These are phyloP conservation scores for Cosmia pyralina DNA, from an alignment of 2,888 invertebrate species.

Conservation along the genomic window DNA sequence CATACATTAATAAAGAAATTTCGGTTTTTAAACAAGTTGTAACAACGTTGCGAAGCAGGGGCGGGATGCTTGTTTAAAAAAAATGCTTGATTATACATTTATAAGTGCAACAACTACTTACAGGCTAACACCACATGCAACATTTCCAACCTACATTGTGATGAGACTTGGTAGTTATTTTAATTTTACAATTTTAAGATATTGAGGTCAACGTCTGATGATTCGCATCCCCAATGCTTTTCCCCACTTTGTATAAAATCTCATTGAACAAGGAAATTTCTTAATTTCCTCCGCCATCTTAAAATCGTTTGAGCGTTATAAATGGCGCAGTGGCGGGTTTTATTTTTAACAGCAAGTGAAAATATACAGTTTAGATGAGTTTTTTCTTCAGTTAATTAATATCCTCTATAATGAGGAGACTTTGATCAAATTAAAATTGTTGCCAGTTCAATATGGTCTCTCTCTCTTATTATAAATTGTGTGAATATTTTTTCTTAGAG, in stretches of 20 bases:
- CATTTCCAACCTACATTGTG: too few relatives aligned
- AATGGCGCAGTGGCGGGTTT: constrained; percentile 33
- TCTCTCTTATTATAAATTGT: not conserved
- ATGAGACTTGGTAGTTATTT: constrained; percentile 3
- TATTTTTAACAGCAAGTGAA: constrained; percentile 30
- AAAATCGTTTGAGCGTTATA: constrained; percentile 46
- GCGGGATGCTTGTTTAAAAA: too few relatives aligned
- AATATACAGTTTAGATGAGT: constrained; percentile 7
- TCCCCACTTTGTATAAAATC: constrained; percentile 40
- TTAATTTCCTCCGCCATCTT: constrained; percentile 62
- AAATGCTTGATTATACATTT: too few relatives aligned
- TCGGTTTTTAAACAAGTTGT: too few relatives aligned
- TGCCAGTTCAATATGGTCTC: not conserved
- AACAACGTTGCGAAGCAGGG: too few relatives aligned
- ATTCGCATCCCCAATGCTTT: constrained; percentile 4
- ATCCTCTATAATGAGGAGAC: not conserved
- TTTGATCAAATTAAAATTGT: constrained; percentile 4
- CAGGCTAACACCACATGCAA: too few relatives aligned
- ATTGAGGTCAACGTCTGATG: constrained; percentile 20
- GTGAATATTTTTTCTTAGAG: not conserved
- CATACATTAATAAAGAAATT: too few relatives aligned
- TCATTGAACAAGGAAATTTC: constrained; percentile 57
- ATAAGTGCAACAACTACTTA: too few relatives aligned
- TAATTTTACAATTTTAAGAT: constrained; percentile 17
- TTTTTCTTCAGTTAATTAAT: constrained; percentile 5